Evolutionary conservation across 2,797 vertebrate genomes (phyloP).

Genomic region (Champsocephalus esox): DNA sequence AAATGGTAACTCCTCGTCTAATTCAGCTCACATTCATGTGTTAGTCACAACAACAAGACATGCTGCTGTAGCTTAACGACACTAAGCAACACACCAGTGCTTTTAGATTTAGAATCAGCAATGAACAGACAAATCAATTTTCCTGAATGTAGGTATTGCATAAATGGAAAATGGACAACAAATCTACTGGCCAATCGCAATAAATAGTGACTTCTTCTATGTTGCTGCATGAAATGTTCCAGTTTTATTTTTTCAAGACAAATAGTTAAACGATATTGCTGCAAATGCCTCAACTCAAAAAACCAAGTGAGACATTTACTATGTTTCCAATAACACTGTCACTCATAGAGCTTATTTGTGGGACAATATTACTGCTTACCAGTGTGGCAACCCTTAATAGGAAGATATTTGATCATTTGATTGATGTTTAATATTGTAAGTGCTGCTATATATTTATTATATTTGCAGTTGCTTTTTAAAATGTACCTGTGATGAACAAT

Average conservation of each 20-base stretch:
- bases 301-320: not conserved
- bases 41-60: not conserved
- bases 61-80: not conserved
- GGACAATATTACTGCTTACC: not conserved
- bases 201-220: not conserved
- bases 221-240: not conserved
- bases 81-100: not conserved
- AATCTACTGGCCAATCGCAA: not conserved
- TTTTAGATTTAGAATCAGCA: too few relatives aligned
- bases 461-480: not conserved
- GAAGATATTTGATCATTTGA: not conserved
- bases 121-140: too few relatives aligned
- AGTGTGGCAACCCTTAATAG: not conserved
- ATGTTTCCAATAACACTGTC: not conserved
- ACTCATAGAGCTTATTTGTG: not conserved
- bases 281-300: not conserved
- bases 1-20: not conserved
- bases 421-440: not conserved
- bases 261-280: not conserved
- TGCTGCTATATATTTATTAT: not conserved
- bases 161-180: not conserved
- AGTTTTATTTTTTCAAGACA: not conserved
- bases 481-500: not conserved
- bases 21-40: not conserved
- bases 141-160: too few relatives aligned